Base-by-base conservation (phyloP, 2,888 invertebrate genomes). In the Microplitis deprimator region DNA sequence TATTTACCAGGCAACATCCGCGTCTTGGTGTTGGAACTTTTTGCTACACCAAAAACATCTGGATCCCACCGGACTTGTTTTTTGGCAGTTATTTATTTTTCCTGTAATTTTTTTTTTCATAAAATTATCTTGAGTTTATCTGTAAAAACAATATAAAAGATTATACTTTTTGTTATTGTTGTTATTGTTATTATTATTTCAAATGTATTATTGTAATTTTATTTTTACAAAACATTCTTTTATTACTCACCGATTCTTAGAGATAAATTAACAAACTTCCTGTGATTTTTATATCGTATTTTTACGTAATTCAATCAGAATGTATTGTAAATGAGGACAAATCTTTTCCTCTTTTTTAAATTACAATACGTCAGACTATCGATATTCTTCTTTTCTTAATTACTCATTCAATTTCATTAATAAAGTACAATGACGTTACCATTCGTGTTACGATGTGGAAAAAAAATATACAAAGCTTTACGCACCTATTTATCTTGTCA, bases 41-140 rank as follows among this genome's bases (percentile, higher is more conserved):
- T 50, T 17, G n/a, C n/a, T 69, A 16, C 16, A 16, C n/a, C 10
- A 10, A 40, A 68, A 13, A 68, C 40, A 40, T 68, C 40, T 68
- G 40, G 16, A 41, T 5, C 13, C 17, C 40, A 68, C 68, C 13
- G 39, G 17, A 68, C 68, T 40, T 16, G 68, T 68, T 68, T 68
- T 5, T 50, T 13, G 13, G 0, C 10, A 50, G 10, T 13, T 50
- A 50, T 10, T 50, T 29, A 29, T 29, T 50, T 50, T 50, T 50
- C 50, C 10, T 6, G 4, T 10, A 50, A 50, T 10, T 10, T 6
- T 50, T 50, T 50, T 50, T 4, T 0, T 50, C 50, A 29, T 29
- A 29, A 29, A 29, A 29, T 29, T 29, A 29, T n/a, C 6, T 7
- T 17, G 6, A 6, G 29, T 13, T 20, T 13, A 29, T 65, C 68